Conservation (phyloP, 2,888 invertebrate species). For the Andrena praecox region DNA sequence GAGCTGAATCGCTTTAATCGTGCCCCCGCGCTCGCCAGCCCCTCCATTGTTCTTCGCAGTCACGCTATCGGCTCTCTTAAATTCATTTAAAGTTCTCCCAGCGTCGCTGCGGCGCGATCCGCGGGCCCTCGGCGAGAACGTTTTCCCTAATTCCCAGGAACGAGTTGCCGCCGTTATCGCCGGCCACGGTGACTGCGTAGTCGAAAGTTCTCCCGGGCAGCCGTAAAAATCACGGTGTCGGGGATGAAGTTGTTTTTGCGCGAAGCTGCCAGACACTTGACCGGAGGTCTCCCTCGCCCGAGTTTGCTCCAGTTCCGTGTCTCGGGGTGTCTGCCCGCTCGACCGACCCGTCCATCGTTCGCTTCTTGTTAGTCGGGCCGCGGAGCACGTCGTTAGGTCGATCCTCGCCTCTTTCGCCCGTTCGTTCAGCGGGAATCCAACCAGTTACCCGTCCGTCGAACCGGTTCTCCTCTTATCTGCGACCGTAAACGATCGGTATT, state of each 20-base stretch:
- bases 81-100: constrained; percentile 48
- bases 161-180: constrained; percentile 15
- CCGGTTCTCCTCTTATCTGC: constrained; percentile 55
- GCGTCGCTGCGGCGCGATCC: background rate
- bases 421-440: constrained; percentile 45
- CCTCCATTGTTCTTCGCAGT: background rate
- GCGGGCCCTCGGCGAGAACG: constrained; percentile 1
- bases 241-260: constrained; percentile 39
- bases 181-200: background rate
- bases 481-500: constrained; percentile 60
- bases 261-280: constrained; percentile 9
- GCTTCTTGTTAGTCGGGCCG: constrained; percentile 58
- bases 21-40: background rate
- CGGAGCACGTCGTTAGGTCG: constrained; percentile 65
- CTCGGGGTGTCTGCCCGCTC: background rate
- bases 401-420: constrained; percentile 31
- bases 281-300: constrained; percentile 16
- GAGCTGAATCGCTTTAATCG: constrained; percentile 42
- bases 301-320: constrained; percentile 56
- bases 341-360: constrained; percentile 30
- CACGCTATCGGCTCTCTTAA: constrained; percentile 42
- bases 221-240: constrained; percentile 52
- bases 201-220: constrained; percentile 23
- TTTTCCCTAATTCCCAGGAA: constrained; percentile 34
- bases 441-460: constrained; percentile 28